Percentiles rank a stretch among this genome's conserved stretches.
phyloP scores from a whole-genome alignment of 2,797 vertebrate genomes.

The Ctenopoma multispine region DNA sequence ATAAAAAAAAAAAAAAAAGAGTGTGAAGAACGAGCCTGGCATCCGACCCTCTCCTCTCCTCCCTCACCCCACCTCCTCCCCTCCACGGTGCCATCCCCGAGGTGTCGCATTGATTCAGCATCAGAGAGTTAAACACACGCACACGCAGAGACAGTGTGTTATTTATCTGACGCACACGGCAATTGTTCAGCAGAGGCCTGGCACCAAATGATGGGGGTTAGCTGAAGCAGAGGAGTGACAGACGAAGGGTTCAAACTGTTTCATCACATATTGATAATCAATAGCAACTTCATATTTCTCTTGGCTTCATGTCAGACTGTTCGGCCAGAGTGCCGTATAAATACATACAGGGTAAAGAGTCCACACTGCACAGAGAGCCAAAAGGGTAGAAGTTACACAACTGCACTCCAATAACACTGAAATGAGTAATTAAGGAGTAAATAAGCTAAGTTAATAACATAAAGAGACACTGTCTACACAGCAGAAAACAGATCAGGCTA shows the following conservation, averaged over 20 bases:
- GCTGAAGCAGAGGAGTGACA: slow-evolving; percentile 66
- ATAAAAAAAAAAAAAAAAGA: slow-evolving; percentile 10
- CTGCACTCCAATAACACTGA: too few relatives aligned
- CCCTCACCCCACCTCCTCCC: slow-evolving; percentile 58
- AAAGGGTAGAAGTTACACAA: too few relatives aligned
- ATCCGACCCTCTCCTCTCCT: slow-evolving; percentile 58
- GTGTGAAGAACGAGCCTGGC: slow-evolving; percentile 89
- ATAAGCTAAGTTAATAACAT: too few relatives aligned
- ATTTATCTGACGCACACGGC: slow-evolving; percentile 52
- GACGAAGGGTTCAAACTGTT: slow-evolving; percentile 51
- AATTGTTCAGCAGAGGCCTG: slow-evolving; percentile 70
- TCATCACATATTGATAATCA: slow-evolving; percentile 48
- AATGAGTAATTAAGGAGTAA: too few relatives aligned
- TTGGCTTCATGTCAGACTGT: not conserved
- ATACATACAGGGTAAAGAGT: not conserved
- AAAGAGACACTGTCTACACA: too few relatives aligned
- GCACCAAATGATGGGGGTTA: slow-evolving; percentile 71
- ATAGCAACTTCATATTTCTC: slow-evolving; percentile 6
- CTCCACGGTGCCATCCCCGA: slow-evolving; percentile 82
- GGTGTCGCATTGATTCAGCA: slow-evolving; percentile 96
- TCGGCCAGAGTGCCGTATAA: too few relatives aligned
- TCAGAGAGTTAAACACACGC: slow-evolving; percentile 89
- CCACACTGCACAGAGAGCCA: not conserved
- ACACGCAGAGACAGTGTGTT: slow-evolving; percentile 37
- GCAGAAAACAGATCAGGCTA: too few relatives aligned